Evolutionary conservation across 1,140 invertebrate species (phyloP).

Genomic region (Platyscapa corneri): DNA sequence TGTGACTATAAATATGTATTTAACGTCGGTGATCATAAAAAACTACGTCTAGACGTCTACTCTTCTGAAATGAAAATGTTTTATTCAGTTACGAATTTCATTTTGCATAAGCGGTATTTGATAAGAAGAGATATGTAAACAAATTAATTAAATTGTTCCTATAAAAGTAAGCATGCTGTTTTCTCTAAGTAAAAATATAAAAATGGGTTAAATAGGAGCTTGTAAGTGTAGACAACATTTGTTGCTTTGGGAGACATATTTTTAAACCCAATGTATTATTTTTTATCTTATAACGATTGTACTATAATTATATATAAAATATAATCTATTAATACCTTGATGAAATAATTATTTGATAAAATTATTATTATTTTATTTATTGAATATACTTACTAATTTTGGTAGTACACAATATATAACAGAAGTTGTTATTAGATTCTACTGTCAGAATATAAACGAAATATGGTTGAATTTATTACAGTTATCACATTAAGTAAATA

Average conservation of each 20-base stretch:
- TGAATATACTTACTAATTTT: not conserved
- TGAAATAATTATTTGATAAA: not conserved
- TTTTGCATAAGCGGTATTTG: not conserved
- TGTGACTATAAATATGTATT: not conserved
- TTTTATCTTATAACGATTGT: not conserved
- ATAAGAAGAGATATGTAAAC: not conserved
- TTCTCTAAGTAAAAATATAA: not conserved
- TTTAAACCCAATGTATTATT: not conserved
- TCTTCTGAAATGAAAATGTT: not conserved
- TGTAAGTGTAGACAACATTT: too few relatives aligned
- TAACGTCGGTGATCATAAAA: not conserved
- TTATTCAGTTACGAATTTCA: not conserved
- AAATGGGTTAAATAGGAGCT: not conserved
- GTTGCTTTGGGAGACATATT: not conserved
- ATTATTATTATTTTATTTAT: not conserved
- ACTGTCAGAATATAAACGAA: not conserved
- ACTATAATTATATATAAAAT: not conserved
- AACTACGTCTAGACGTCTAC: not conserved
- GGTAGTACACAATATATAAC: not conserved
- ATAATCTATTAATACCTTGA: not conserved
- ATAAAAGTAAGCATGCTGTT: not conserved
- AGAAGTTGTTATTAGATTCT: not conserved
- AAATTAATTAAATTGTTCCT: not conserved
- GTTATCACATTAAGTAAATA: slow-evolving; percentile 23
- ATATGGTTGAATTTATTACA: slow-evolving; percentile 8